Conservation (phyloP, 53 echinoderm and acorn worm genomes). For the Hippasteria phrygiana region DNA sequence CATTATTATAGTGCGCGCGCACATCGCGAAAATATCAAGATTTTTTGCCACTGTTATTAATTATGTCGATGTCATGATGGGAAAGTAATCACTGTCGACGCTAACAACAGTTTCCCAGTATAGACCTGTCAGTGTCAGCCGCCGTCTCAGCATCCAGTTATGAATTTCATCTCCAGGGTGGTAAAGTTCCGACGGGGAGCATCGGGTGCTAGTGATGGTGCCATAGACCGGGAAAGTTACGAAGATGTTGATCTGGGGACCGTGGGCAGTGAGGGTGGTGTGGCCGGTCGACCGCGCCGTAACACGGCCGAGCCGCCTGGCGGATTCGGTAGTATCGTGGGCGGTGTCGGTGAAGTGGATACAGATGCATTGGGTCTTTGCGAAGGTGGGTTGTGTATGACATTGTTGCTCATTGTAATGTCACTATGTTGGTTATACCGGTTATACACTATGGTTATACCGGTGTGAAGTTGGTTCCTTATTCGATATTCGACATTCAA, state of each 20-base stretch:
- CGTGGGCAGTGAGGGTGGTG: not conserved
- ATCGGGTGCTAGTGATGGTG: not conserved
- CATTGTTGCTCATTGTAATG: too few species aligned
- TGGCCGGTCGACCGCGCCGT: conserved; percentile 32
- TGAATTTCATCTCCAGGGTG: conserved; percentile 70
- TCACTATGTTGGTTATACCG: too few species aligned
- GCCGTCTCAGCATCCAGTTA: not conserved
- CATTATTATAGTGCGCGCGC: too few species aligned
- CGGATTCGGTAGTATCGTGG: conserved; percentile 47
- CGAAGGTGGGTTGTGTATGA: conserved; percentile 36
- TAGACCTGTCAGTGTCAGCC: not conserved
- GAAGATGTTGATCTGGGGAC: conserved; percentile 70
- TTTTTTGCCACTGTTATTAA: too few species aligned
- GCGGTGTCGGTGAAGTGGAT: conserved; percentile 38
- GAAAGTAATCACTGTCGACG: too few species aligned
- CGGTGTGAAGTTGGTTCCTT: too few species aligned
- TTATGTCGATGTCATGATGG: too few species aligned
- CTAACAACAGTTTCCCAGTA: not conserved
- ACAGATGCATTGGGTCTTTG: conserved; percentile 31
- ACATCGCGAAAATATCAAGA: too few species aligned
- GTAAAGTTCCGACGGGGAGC: conserved; percentile 67
- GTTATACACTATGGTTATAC: too few species aligned
- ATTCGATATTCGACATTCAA: too few species aligned
- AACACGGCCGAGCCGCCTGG: conserved; percentile 53
- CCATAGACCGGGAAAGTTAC: conserved; percentile 20